Conservation (phyloP, 2,888 invertebrate genomes). For the Perizoma affinitatum region DNA sequence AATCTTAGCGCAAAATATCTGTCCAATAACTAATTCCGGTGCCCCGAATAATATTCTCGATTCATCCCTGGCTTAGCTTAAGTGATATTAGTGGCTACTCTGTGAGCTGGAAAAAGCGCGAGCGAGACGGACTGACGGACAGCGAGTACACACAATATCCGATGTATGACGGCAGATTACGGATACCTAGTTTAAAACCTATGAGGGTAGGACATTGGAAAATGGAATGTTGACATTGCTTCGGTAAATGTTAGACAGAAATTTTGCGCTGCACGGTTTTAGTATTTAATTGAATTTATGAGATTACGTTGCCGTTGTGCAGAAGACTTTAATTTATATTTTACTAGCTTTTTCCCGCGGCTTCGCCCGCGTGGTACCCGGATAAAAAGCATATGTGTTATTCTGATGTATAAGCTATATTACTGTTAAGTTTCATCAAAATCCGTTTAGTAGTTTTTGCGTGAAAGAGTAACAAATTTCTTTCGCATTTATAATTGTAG, state of each 20-base stretch:
- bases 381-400: too few species aligned
- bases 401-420: too few species aligned
- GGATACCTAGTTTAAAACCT: conserved; percentile 35
- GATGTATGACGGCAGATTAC: conserved; percentile 57
- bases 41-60: conserved; percentile 13
- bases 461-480: too few species aligned
- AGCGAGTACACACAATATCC: conserved; percentile 67
- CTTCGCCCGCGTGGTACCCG: too few species aligned
- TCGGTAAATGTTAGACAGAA: conserved; percentile 17
- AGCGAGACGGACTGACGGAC: conserved; percentile 39
- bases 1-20: too few species aligned
- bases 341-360: too few species aligned
- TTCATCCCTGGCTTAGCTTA: conserved; percentile 40
- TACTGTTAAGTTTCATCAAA: too few species aligned
- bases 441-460: too few species aligned
- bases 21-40: not conserved
- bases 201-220: not conserved
- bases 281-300: conserved; percentile 16
- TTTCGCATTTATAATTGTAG: too few species aligned
- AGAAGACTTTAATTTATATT: too few species aligned
- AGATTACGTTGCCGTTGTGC: conserved; percentile 2
- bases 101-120: conserved; percentile 47
- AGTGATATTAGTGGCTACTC: conserved; percentile 56
- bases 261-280: conserved; percentile 18
- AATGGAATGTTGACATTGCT: not conserved